Base-by-base conservation (phyloP, 2,113 vertebrate genomes). In the Dolichallabes microphthalmus region DNA sequence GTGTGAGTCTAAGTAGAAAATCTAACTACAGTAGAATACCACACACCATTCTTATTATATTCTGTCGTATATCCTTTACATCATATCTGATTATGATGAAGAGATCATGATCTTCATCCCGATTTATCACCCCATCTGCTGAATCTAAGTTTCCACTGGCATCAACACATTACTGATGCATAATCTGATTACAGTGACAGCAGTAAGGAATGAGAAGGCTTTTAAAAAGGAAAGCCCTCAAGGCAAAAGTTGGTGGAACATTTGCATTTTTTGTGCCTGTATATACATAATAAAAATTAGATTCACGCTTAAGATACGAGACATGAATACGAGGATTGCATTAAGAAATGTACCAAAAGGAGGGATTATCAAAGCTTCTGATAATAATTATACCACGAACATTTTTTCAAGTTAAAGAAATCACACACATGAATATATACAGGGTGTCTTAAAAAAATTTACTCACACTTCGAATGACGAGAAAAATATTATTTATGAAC, bases 161-260 rank as follows among this genome's bases (percentile, higher is more conserved):
- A 87, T 63, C 88, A 83, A 82, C 86, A 88, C 87, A 85, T 45
- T 45, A 45, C 45, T 78, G 80, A 82, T 87, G 90, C 92, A 87
- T 91, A 88, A 91, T 81, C 91, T 88, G 89, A 90, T 87, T 87
- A 91, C 93, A 57, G 60, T 60, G 2, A 25, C 60, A 60, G 55
- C 15, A 75, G 74, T 80, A 45, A 85, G 73, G 19, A 52, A 27
- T 39, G 57, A 27, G 45, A 52, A 27, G 76, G 32, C 63, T 81
- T 27, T 45, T 15, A 45, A 39, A 30, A 22, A 69, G 66, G 30
- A 69, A 35, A 69, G 6, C 8, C 6, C 2, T 1, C 6, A 19
- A 32, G 30, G 35, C 66, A 68, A 68, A 68, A 68, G 11, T 15
- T 30, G 27, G 64, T 30, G 13, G 25, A 17, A 66, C 30, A 68